A percentile compares a stretch with the other conserved stretches of the same genome.
Conservation (phyloP, 2,797 vertebrate genomes). For the Thaleichthys pacificus region DNA sequence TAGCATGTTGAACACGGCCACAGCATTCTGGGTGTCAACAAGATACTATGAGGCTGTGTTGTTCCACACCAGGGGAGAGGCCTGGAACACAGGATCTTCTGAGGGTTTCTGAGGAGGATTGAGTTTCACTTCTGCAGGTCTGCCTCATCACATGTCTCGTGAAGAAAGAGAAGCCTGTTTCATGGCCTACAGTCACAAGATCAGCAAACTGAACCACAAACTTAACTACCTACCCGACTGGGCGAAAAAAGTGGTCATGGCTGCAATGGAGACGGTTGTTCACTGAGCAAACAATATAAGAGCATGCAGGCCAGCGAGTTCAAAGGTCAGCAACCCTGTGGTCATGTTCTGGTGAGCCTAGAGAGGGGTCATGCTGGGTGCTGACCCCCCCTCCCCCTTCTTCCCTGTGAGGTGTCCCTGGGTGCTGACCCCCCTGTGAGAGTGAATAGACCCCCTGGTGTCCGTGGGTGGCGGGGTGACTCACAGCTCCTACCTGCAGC, state of each 20-base stretch:
- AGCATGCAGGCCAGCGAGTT: too few relatives aligned
- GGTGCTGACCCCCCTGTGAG: too few relatives aligned
- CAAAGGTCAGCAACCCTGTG: too few relatives aligned
- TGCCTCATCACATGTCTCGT: not conserved
- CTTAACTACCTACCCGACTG: too few relatives aligned
- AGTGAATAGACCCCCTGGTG: not conserved
- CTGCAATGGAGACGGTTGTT: too few relatives aligned
- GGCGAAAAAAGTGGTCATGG: too few relatives aligned
- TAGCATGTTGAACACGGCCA: not conserved
- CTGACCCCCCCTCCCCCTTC: too few relatives aligned
- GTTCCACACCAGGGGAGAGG: not conserved
- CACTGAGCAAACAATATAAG: too few relatives aligned
- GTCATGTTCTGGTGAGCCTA: too few relatives aligned
- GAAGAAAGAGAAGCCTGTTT: not conserved
- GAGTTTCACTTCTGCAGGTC: not conserved
- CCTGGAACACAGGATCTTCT: not conserved
- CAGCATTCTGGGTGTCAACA: not conserved
- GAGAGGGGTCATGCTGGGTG: too few relatives aligned
- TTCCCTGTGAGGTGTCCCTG: too few relatives aligned
- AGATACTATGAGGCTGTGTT: not conserved
- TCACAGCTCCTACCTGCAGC: conserved; percentile 83
- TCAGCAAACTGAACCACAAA: not conserved
- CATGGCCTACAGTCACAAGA: not conserved
- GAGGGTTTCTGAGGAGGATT: not conserved
- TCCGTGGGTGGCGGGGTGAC: conserved; percentile 2